Conservation (phyloP, 2,888 invertebrate genomes). For the Disparrhopalites patrizii region DNA sequence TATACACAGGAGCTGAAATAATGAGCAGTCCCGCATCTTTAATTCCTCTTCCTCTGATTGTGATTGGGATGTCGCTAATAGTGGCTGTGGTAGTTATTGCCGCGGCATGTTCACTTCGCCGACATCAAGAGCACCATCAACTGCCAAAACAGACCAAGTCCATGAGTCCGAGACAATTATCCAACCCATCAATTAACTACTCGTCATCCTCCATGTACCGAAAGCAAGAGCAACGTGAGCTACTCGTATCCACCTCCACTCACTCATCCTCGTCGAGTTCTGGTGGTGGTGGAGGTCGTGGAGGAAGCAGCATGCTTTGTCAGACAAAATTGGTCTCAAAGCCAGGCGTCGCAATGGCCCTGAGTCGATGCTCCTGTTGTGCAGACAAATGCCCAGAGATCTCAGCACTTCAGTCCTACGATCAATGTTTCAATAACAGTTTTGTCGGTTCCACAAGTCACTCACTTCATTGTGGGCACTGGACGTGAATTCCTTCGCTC, state of each 20-base stretch:
- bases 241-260: conserved; percentile 33
- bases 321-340: conserved; percentile 28
- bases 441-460: conserved; percentile 43
- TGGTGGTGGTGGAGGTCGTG: conserved; percentile 2
- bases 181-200: conserved; percentile 39
- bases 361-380: conserved; percentile 46
- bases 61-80: conserved; percentile 41
- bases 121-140: conserved; percentile 37
- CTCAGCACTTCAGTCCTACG: conserved; percentile 40
- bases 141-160: conserved; percentile 35
- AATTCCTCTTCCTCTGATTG: conserved; percentile 44
- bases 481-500: conserved; percentile 35
- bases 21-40: conserved; percentile 34
- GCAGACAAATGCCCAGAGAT: conserved; percentile 32
- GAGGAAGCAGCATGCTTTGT: conserved; percentile 10
- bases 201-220: conserved; percentile 33
- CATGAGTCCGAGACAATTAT: conserved; percentile 38
- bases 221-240: conserved; percentile 27
- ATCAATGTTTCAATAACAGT: conserved; percentile 43
- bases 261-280: conserved; percentile 28
- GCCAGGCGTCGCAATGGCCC: conserved; percentile 42
- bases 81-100: conserved; percentile 43
- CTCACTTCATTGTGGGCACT: conserved; percentile 45
- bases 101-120: conserved; percentile 41
- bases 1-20: conserved; percentile 40